Evolutionary conservation across 2,888 invertebrate species (phyloP).

Genomic region (Chrysina gloriosa): DNA sequence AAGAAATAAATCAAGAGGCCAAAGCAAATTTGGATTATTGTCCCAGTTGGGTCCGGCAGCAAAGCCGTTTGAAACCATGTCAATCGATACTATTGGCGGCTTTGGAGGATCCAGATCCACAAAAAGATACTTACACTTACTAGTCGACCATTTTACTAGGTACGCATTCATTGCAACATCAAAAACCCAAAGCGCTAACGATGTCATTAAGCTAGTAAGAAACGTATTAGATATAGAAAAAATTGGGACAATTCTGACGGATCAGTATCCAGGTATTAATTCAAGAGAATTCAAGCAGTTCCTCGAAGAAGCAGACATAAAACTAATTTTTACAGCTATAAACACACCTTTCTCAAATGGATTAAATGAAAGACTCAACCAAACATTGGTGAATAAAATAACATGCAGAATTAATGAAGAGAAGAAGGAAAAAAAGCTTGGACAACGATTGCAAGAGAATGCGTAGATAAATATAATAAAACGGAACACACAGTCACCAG

Average conservation of each 20-base stretch:
- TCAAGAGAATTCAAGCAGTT: slow-evolving; percentile 24
- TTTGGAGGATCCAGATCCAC: slow-evolving; percentile 51
- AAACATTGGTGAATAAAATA: too few relatives aligned
- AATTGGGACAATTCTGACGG: background rate
- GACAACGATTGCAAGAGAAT: too few relatives aligned
- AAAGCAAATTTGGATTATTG: slow-evolving; percentile 33
- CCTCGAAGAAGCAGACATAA: background rate
- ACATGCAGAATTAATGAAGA: too few relatives aligned
- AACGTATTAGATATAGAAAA: background rate
- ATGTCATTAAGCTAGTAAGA: slow-evolving; percentile 52
- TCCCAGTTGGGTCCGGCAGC: slow-evolving; percentile 53
- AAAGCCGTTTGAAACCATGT: slow-evolving; percentile 53
- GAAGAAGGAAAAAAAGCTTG: too few relatives aligned
- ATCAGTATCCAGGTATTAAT: slow-evolving; percentile 27
- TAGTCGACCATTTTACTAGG: slow-evolving; percentile 53
- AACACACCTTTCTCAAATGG: slow-evolving; percentile 21
- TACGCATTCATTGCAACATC: slow-evolving; percentile 52
- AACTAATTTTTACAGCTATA: slow-evolving; percentile 12
- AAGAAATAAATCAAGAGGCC: slow-evolving; percentile 53
- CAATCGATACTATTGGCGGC: slow-evolving; percentile 55
- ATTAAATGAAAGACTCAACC: too few relatives aligned
- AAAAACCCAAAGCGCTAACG: slow-evolving; percentile 46
- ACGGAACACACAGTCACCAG: too few relatives aligned
- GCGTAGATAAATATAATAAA: too few relatives aligned
- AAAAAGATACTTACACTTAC: slow-evolving; percentile 54